Percentiles rank a stretch among this genome's conserved stretches.
Conservation (phyloP, 2,113 vertebrate genomes). For the Onychostruthus taczanowskii region DNA sequence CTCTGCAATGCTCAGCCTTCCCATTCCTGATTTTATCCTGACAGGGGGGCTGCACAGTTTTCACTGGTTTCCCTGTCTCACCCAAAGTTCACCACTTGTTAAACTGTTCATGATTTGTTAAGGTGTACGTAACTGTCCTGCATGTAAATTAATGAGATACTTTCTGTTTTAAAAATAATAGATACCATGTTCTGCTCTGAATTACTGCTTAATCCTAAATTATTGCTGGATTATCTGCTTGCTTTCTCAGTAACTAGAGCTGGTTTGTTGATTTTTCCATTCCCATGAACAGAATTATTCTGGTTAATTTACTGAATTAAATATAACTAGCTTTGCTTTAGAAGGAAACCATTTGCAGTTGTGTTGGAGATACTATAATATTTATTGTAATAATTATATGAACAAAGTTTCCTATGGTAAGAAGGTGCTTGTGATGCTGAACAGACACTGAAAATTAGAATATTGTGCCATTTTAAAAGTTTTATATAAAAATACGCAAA, state of each 20-base stretch:
- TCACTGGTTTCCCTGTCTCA: not conserved
- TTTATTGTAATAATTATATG: not conserved
- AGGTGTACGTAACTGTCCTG: not conserved
- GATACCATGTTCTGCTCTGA: not conserved
- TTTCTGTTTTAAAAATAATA: not conserved
- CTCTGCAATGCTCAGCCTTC: slow-evolving; percentile 35
- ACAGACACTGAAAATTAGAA: not conserved
- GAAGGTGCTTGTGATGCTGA: not conserved
- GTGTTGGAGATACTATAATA: not conserved
- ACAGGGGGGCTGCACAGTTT: not conserved
- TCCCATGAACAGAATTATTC: not conserved
- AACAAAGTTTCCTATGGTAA: not conserved
- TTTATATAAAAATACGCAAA: not conserved
- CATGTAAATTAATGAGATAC: not conserved
- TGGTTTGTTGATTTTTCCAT: not conserved
- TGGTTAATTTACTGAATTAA: not conserved
- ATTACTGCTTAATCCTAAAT: not conserved
- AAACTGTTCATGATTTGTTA: not conserved
- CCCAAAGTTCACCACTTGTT: not conserved
- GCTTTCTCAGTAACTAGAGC: not conserved
- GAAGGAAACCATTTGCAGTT: not conserved
- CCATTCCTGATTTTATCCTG: slow-evolving; percentile 44
- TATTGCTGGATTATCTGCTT: not conserved
- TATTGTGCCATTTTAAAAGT: not conserved
- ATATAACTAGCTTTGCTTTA: not conserved